Conservation (phyloP, 2,113 vertebrate species). For the Albula glossodonta region DNA sequence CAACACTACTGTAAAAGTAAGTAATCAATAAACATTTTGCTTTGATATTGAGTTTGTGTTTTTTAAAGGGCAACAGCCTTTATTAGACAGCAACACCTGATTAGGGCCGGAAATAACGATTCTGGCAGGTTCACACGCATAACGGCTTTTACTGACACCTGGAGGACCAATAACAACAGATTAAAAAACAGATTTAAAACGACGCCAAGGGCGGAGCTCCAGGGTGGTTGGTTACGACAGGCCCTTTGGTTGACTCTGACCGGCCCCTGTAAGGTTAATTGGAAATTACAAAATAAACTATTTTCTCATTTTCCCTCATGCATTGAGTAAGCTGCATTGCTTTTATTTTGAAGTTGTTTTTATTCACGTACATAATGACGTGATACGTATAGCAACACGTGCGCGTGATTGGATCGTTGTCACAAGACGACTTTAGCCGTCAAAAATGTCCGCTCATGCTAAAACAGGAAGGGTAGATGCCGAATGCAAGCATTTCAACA, state of each 20-base stretch:
- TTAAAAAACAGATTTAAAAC: too few species aligned
- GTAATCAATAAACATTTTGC: too few species aligned
- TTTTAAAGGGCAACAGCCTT: too few species aligned
- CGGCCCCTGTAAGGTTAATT: background rate
- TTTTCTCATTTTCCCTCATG: background rate
- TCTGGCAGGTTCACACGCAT: too few species aligned
- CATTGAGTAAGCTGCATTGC: slow-evolving; percentile 1
- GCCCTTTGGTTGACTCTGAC: background rate
- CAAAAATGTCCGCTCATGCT: background rate
- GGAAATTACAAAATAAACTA: background rate
- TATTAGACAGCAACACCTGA: too few species aligned
- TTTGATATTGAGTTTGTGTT: too few species aligned
- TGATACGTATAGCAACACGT: background rate
- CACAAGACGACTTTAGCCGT: background rate
- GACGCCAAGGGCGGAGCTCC: too few species aligned
- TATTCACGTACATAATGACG: background rate
- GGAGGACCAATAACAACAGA: too few species aligned
- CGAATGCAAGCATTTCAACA: background rate
- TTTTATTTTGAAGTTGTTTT: slow-evolving; percentile 10
- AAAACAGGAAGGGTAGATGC: background rate
- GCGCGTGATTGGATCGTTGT: background rate
- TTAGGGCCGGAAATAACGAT: too few species aligned
- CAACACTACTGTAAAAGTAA: too few species aligned
- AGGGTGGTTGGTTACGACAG: background rate
- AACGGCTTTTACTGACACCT: too few species aligned